phyloP scores from a whole-genome alignment of 2,797 vertebrate species.

The Orestias chungarensis region DNA sequence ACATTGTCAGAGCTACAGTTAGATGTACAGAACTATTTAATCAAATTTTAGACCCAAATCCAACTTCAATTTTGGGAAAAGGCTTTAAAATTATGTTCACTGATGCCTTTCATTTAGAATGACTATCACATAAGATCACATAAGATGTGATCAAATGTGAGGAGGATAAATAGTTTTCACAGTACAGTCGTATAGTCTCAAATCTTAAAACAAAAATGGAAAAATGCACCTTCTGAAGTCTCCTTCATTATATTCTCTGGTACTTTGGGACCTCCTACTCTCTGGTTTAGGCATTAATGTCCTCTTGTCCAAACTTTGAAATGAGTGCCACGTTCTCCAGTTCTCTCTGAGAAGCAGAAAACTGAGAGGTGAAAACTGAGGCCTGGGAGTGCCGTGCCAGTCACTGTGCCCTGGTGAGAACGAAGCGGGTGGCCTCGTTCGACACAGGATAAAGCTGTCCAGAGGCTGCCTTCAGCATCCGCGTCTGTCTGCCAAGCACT shows the following conservation, averaged over 20 bases:
- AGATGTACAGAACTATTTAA: background rate
- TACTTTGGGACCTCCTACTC: slow-evolving; percentile 28
- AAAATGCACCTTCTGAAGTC: background rate
- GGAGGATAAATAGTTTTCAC: background rate
- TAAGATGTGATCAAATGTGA: background rate
- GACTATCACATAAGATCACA: background rate
- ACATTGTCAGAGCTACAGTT: background rate
- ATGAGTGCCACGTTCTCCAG: slow-evolving; percentile 54
- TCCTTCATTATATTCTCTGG: background rate
- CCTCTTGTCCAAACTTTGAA: slow-evolving; percentile 44
- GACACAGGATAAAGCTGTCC: slow-evolving; percentile 71
- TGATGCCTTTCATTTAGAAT: background rate
- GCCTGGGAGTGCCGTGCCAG: slow-evolving; percentile 64
- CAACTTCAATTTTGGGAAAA: background rate
- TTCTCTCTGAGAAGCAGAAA: slow-evolving; percentile 67
- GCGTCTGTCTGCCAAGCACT: slow-evolving; percentile 68
- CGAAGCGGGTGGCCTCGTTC: slow-evolving; percentile 72
- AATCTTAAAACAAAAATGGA: background rate
- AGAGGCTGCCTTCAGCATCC: slow-evolving; percentile 73
- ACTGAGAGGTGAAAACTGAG: slow-evolving; percentile 68
- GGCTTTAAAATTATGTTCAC: background rate
- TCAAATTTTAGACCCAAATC: background rate
- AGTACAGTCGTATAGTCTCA: no score
- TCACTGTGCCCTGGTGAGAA: slow-evolving; percentile 72
- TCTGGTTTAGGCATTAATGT: slow-evolving; percentile 39